Conservation (phyloP, 1,140 invertebrate species). For the Elymnias hypermnestra region DNA sequence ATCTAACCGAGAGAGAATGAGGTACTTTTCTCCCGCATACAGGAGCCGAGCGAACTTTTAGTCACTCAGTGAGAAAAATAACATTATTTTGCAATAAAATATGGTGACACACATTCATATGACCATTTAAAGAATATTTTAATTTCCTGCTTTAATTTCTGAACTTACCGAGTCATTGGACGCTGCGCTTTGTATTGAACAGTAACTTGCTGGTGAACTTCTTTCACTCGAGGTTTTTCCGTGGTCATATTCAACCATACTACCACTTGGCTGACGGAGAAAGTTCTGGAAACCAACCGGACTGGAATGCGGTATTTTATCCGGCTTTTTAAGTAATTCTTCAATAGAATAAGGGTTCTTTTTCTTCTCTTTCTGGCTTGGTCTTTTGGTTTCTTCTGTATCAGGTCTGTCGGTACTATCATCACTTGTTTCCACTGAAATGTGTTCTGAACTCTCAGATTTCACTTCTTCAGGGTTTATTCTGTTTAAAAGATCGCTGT, state of each 20-base stretch:
- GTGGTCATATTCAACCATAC: slow-evolving; percentile 52
- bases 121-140: not conserved
- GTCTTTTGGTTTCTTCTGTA: slow-evolving; percentile 69
- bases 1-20: too few species aligned
- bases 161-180: slow-evolving; percentile 56
- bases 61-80: too few species aligned
- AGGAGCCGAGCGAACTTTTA: too few species aligned
- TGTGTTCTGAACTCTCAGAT: slow-evolving; percentile 63
- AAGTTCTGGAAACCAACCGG: slow-evolving; percentile 56
- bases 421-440: slow-evolving; percentile 77
- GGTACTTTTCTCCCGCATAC: too few species aligned
- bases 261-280: slow-evolving; percentile 63
- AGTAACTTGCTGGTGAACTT: slow-evolving; percentile 64
- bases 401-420: slow-evolving; percentile 80
- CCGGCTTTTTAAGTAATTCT: slow-evolving; percentile 88
- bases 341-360: slow-evolving; percentile 91
- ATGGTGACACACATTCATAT: too few species aligned
- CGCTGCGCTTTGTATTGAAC: slow-evolving; percentile 55
- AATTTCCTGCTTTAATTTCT: slow-evolving; percentile 63
- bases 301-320: slow-evolving; percentile 67
- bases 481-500: slow-evolving; percentile 51
- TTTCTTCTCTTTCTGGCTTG: slow-evolving; percentile 78
- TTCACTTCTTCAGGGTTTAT: slow-evolving; percentile 62
- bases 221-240: slow-evolving; percentile 53
- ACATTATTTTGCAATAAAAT: too few species aligned